phyloP scores from a whole-genome alignment of 2,113 vertebrate genomes.

The Taxidea taxus region DNA sequence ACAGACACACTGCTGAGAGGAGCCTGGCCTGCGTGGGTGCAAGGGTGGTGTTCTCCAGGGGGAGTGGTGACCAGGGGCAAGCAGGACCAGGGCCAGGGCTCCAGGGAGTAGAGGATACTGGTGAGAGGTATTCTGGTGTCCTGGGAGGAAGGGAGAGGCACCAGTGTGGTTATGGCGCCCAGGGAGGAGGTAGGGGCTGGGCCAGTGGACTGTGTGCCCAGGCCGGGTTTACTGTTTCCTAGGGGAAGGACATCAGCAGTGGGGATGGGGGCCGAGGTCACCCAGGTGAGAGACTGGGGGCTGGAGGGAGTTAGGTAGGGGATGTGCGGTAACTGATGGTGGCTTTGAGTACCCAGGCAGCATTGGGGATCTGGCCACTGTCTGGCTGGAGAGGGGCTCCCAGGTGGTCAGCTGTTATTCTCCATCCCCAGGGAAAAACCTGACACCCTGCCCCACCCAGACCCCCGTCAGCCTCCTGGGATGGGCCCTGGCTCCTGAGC shows the following conservation, averaged over 20 bases:
- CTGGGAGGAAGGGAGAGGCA: neutral
- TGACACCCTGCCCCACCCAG: neutral
- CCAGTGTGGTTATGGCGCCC: neutral
- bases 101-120: accelerated
- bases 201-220: neutral
- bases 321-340: neutral
- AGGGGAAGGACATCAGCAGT: neutral
- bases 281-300: accelerated
- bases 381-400: neutral
- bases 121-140: accelerated
- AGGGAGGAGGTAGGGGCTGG: neutral
- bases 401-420: neutral
- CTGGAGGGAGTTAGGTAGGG: neutral
- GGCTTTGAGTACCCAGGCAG: neutral
- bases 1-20: accelerated
- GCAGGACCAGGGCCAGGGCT: neutral
- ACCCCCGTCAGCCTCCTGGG: too few relatives aligned
- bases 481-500: neutral
- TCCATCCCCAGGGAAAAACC: too few relatives aligned
- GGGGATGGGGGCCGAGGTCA: neutral
- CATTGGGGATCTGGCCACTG: neutral
- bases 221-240: neutral
- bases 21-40: neutral
- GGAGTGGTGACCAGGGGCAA: too few relatives aligned
- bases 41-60: neutral